These are phyloP conservation scores for Daboia siamensis DNA, from an alignment of 2,113 vertebrate species.

Conservation along the genomic window DNA sequence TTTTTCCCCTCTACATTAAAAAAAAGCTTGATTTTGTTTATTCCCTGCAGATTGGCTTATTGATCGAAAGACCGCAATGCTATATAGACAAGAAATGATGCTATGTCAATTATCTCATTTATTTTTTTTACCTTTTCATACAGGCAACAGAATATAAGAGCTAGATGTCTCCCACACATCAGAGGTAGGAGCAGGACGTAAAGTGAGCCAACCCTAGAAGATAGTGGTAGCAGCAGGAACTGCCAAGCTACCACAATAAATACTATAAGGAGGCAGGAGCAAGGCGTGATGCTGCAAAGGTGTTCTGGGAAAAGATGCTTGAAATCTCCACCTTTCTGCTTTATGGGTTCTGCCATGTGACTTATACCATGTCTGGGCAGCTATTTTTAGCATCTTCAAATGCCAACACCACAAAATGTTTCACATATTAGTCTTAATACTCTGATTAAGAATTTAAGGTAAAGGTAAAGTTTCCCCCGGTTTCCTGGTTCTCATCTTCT, in stretches of 20 bases:
- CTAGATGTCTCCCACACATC: not conserved
- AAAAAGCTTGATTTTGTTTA: not conserved
- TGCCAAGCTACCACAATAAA: not conserved
- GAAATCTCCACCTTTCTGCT: not conserved
- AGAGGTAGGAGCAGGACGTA: not conserved
- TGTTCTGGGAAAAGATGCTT: not conserved
- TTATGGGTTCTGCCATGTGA: not conserved
- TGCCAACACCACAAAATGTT: not conserved
- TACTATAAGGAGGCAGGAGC: not conserved
- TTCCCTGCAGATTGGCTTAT: not conserved
- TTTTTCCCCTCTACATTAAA: not conserved
- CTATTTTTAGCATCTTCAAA: not conserved
- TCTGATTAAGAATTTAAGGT: not conserved
- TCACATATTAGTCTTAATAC: not conserved
- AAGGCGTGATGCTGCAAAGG: not conserved
- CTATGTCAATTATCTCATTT: not conserved
- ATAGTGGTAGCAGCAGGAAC: not conserved
- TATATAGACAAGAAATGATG: not conserved
- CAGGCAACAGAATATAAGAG: not conserved
- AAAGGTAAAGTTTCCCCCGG: too few relatives aligned
- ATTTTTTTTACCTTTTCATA: not conserved
- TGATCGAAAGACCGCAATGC: not conserved
- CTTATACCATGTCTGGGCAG: not conserved
- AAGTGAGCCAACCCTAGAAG: not conserved
- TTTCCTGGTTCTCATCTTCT: too few relatives aligned